Conservation (phyloP, 1,140 invertebrate genomes). For the Drosophila ironensis region DNA sequence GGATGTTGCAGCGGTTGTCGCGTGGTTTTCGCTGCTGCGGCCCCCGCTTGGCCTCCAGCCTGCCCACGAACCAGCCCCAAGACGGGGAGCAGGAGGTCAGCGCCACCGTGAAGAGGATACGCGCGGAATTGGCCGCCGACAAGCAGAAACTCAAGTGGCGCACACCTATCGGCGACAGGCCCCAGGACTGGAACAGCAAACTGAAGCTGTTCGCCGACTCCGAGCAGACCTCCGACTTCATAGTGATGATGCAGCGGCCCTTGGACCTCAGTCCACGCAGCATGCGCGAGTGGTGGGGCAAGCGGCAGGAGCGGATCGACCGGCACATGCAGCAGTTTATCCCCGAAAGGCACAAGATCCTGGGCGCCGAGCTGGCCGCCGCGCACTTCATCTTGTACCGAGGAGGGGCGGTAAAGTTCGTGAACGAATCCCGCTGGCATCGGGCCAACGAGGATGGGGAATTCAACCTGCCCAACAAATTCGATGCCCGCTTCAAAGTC, state of each 20-base stretch:
- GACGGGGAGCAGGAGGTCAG: constrained; percentile 41
- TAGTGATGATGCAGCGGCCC: constrained; percentile 82
- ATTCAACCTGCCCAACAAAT: constrained; percentile 84
- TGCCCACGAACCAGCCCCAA: constrained; percentile 27
- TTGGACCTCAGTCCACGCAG: constrained; percentile 81
- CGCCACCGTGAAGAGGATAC: constrained; percentile 61
- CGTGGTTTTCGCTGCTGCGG: not conserved
- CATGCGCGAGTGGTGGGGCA: constrained; percentile 82
- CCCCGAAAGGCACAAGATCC: constrained; percentile 82
- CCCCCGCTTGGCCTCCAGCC: constrained; percentile 8
- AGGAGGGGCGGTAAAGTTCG: constrained; percentile 86
- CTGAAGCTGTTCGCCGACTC: constrained; percentile 82
- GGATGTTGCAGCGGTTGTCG: constrained; percentile 9
- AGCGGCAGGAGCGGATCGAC: constrained; percentile 70
- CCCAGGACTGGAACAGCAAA: constrained; percentile 81
- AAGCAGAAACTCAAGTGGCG: constrained; percentile 82
- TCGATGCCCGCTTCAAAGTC: constrained; percentile 83
- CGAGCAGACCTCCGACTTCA: constrained; percentile 77
- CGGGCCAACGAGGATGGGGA: constrained; percentile 82
- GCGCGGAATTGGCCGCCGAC: constrained; percentile 62
- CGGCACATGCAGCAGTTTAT: constrained; percentile 82
- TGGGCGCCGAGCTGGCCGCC: constrained; percentile 88
- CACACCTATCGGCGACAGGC: constrained; percentile 78
- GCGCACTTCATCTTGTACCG: constrained; percentile 88
- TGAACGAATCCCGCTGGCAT: constrained; percentile 84